Evolutionary conservation across 2,888 invertebrate genomes (phyloP).

Genomic region (Diachrysia chrysitis): DNA sequence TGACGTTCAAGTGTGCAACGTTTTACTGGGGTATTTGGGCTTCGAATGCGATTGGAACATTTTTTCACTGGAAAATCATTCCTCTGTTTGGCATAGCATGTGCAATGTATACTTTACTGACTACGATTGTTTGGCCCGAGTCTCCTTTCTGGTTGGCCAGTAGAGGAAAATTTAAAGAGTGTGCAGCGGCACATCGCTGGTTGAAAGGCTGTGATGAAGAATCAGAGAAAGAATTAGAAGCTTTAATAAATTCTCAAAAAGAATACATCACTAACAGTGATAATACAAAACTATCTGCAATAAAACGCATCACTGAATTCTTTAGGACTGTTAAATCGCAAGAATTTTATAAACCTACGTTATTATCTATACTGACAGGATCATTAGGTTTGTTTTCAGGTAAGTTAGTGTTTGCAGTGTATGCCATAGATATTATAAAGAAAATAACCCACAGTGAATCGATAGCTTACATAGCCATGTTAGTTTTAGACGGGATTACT

Average conservation of each 20-base stretch:
- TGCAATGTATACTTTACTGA: conserved; percentile 45
- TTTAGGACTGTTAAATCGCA: conserved; percentile 39
- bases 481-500: conserved; percentile 71
- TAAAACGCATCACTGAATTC: conserved; percentile 19
- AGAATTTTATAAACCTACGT: conserved; percentile 66
- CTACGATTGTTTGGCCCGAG: conserved; percentile 51
- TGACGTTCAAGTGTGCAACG: conserved; percentile 61
- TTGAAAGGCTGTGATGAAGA: conserved; percentile 63
- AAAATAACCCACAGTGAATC: conserved; percentile 64
- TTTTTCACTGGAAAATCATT: conserved; percentile 63
- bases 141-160: conserved; percentile 69
- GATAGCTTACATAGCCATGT: conserved; percentile 67
- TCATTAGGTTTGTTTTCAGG: conserved; percentile 59
- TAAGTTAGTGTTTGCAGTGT: conserved; percentile 66
- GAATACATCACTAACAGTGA: conserved; percentile 43
- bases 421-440: conserved; percentile 69
- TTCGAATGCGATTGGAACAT: conserved; percentile 65
- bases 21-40: conserved; percentile 62
- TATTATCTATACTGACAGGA: conserved; percentile 51
- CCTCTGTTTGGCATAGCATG: conserved; percentile 55
- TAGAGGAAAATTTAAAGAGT: conserved; percentile 63
- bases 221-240: conserved; percentile 64
- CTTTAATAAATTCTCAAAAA: conserved; percentile 59
- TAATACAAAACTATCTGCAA: conserved; percentile 8
- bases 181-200: conserved; percentile 62